These are phyloP conservation scores for Stenurella melanura DNA, from an alignment of 2,888 invertebrate genomes.

Conservation along the genomic window DNA sequence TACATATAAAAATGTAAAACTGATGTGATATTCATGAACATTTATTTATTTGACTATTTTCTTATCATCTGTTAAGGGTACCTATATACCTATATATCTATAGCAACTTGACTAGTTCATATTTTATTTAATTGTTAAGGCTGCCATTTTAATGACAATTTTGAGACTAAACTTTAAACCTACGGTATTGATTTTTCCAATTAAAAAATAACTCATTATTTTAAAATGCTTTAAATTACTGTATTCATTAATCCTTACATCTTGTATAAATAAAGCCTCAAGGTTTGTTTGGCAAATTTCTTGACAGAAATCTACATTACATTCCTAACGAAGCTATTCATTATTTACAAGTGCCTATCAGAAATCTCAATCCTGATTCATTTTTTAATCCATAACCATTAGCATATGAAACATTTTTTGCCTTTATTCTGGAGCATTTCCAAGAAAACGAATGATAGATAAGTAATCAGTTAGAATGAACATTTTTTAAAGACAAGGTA, in stretches of 20 bases:
- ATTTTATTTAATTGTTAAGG: neutral
- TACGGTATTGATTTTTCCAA: neutral
- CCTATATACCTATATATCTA: slow-evolving; percentile 6
- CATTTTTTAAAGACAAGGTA: no score
- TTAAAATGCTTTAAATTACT: neutral
- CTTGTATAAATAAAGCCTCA: no score
- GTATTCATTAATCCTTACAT: neutral
- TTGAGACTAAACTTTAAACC: neutral
- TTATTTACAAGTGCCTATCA: no score
- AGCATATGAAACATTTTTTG: no score
- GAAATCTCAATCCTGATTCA: no score
- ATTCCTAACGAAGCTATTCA: neutral
- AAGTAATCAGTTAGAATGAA: no score
- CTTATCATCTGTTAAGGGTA: neutral
- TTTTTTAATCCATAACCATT: no score
- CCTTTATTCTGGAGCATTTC: no score
- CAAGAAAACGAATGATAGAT: no score
- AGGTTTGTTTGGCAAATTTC: neutral
- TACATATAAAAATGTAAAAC: slow-evolving; percentile 41
- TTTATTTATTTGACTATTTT: slow-evolving; percentile 6
- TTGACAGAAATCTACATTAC: neutral
- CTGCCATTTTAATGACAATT: neutral
- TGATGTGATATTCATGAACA: slow-evolving; percentile 36
- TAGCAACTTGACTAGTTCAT: neutral
- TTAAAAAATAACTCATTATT: neutral